Conservation (phyloP, 2,113 vertebrate species). For the Mastomys natalensis region DNA sequence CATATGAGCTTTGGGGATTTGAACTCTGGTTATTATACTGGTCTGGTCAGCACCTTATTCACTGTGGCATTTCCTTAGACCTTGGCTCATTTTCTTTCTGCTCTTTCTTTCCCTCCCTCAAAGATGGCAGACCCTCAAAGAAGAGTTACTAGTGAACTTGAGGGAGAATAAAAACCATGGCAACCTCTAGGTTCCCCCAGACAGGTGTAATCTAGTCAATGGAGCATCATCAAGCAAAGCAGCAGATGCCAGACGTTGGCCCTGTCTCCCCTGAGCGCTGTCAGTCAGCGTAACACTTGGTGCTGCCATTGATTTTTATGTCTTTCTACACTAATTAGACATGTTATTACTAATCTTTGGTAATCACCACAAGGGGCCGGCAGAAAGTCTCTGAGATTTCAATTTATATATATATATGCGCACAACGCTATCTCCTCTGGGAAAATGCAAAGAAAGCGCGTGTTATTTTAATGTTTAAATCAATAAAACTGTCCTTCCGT, state of each 20-base stretch:
- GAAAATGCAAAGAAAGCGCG: conserved; percentile 82
- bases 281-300: conserved; percentile 49
- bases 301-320: conserved; percentile 83
- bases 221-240: background rate
- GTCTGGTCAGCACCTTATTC: too few species aligned
- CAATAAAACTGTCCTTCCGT: conserved; percentile 84
- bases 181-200: background rate
- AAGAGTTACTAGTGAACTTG: background rate
- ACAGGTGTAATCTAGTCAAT: rapidly evolving
- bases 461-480: conserved; percentile 87
- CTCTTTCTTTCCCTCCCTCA: background rate
- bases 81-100: background rate
- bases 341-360: conserved; percentile 84
- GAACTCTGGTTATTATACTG: background rate
- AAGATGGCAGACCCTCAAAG: background rate
- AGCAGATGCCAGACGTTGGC: rapidly evolving
- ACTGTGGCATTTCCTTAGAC: background rate
- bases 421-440: conserved; percentile 84
- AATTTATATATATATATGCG: conserved; percentile 39
- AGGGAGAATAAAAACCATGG: background rate
- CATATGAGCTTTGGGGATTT: too few species aligned
- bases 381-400: conserved; percentile 81
- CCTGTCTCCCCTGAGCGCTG: background rate
- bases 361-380: conserved; percentile 72
- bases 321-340: conserved; percentile 83